Conservation (phyloP, 2,888 invertebrate genomes). For the Cyaniris semiargus region DNA sequence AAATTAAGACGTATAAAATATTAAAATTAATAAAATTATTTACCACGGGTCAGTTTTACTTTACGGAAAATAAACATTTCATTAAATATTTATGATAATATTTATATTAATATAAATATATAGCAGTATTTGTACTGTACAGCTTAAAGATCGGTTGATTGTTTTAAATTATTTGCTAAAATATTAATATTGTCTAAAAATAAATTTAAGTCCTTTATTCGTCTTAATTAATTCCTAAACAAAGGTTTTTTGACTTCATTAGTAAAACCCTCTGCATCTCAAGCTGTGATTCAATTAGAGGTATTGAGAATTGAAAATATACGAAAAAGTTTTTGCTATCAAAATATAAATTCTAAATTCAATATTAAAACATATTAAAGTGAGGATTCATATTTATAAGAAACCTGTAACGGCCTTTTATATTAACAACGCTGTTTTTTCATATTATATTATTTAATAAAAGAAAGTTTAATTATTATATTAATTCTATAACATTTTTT, state of each 20-base stretch:
- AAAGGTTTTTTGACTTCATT: background rate
- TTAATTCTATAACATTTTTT: no score
- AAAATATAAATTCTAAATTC: background rate
- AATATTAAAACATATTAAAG: background rate
- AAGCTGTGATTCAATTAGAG: background rate
- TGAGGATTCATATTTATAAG: no score
- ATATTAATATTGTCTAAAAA: background rate
- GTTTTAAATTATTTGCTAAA: background rate
- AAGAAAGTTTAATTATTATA: no score
- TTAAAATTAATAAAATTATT: background rate
- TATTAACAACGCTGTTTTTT: no score
- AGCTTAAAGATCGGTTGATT: background rate
- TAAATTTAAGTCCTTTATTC: background rate
- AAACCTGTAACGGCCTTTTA: no score
- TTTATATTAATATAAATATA: no score
- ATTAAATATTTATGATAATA: background rate
- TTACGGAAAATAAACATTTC: background rate
- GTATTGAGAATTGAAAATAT: background rate
- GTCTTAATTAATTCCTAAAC: constrained; percentile 5
- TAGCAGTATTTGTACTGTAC: background rate
- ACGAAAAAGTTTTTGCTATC: background rate
- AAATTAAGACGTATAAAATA: background rate
- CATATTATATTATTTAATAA: no score
- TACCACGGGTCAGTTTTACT: background rate
- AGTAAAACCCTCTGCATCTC: background rate